Base-by-base conservation (phyloP, 2,797 vertebrate genomes). In the Sebastes vulpes region DNA sequence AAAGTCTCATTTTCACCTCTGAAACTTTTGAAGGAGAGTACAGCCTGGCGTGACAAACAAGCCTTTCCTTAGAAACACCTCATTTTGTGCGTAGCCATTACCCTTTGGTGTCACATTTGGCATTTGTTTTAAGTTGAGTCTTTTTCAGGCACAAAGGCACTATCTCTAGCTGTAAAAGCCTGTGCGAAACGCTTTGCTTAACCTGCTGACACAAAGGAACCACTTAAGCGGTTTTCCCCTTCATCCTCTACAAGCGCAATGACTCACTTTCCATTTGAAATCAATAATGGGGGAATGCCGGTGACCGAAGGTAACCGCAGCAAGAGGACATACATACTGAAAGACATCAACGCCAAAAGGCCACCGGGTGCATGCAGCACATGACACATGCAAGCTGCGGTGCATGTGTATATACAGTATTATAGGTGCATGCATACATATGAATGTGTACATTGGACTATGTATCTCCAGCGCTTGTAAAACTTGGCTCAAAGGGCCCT, bases 171-270 rank as follows among this genome's bases (percentile, higher is more conserved):
- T 85, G 86, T 93, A 91, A 94, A 94, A 94, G 88, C 88, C 82
- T 61, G 82, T 76, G 89, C 86, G 89, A 95, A 94, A 95, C 64
- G 85, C 84, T 91, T 90, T 92, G 92, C 91, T 94, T 94, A 95
- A 94, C 93, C 94, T 91, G 90, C 90, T 90, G 92, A 95, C 93
- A 94, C 90, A 91, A 92, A 92, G 80, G 86, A 92, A 94, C 89
- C 91, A 94, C 92, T 94, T 95, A 94, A 94, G 91, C 88, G 61
- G 25, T 88, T 93, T 91, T 88, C 86, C 80, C 85, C 90, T 92
- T 93, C 88, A 91, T 94, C 77, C 68, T 90, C 81, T 86, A 84
- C 72, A 68, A 84, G 84, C 53, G 46, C 90, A 87, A 86, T 92
- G 91, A 91, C 90, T 93, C 90, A 91, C 87, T 92, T 94, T 93